Conservation (phyloP, 2,888 invertebrate species). For the Lucinisca nassula region DNA sequence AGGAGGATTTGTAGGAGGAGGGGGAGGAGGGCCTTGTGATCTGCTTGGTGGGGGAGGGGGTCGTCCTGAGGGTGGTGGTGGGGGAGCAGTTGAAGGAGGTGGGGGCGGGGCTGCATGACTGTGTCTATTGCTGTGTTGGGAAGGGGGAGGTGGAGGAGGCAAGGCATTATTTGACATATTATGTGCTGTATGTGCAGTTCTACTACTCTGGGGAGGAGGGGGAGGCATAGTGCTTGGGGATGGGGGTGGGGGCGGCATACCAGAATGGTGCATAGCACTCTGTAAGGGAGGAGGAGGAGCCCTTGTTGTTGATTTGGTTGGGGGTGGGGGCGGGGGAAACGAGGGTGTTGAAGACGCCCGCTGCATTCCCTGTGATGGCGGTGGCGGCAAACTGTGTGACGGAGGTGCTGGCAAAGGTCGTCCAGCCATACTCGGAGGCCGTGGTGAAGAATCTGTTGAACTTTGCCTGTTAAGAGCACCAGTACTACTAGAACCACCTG, state of each 20-base stretch:
- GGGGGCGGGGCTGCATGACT: conserved; percentile 79
- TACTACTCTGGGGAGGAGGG: conserved; percentile 12
- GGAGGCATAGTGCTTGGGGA: conserved; percentile 59
- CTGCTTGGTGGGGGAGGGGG: conserved; percentile 56
- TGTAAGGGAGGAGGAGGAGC: conserved; percentile 55
- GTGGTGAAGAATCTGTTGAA: conserved; percentile 29
- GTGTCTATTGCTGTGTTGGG: conserved; percentile 64
- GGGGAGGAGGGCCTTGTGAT: conserved; percentile 22
- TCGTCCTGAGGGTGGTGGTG: conserved; percentile 63
- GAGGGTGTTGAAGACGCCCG: conserved; percentile 54
- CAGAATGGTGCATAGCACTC: conserved; percentile 56
- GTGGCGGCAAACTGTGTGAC: conserved; percentile 65
- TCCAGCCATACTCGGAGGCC: conserved; percentile 61
- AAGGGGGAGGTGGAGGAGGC: conserved; percentile 55
- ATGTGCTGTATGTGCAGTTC: neutral
- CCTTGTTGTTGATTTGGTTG: conserved; percentile 40
- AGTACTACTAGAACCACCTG: conserved; percentile 40
- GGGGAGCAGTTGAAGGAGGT: conserved; percentile 61
- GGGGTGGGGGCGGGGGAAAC: conserved; percentile 68
- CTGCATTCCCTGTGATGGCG: conserved; percentile 54
- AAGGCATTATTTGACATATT: neutral
- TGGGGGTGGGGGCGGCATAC: conserved; percentile 75
- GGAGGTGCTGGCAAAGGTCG: conserved; percentile 67
- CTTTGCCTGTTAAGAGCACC: conserved; percentile 38
- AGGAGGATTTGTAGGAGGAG: conserved; percentile 44